Conservation (phyloP, 2,888 invertebrate genomes). For the Watsonalla cultraria region DNA sequence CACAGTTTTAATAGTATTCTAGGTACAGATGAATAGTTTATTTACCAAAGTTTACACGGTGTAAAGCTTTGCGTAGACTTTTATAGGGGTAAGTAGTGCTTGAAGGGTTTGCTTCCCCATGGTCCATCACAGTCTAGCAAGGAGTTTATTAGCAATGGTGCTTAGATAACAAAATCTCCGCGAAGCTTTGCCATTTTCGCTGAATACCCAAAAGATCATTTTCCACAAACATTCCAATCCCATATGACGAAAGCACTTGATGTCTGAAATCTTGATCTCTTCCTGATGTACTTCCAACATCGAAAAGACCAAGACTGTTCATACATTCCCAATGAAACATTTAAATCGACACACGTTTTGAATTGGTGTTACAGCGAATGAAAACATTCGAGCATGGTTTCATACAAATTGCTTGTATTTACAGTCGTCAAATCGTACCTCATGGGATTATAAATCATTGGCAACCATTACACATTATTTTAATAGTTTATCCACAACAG, state of each 20-base stretch:
- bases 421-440: slow-evolving; percentile 29
- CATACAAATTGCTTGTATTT: slow-evolving; percentile 39
- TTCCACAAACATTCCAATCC: slow-evolving; percentile 14
- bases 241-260: slow-evolving; percentile 12
- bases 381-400: slow-evolving; percentile 35
- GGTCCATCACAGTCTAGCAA: slow-evolving; percentile 50
- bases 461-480: slow-evolving; percentile 42
- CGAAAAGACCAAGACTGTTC: background rate
- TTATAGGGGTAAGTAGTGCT: slow-evolving; percentile 54
- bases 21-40: slow-evolving; percentile 27
- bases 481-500: slow-evolving; percentile 28
- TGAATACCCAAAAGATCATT: slow-evolving; percentile 25
- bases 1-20: slow-evolving; percentile 30
- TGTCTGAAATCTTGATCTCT: background rate
- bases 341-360: background rate
- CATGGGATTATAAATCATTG: slow-evolving; percentile 35
- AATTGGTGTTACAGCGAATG: background rate
- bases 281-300: background rate
- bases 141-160: slow-evolving; percentile 47
- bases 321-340: background rate
- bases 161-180: slow-evolving; percentile 48
- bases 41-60: slow-evolving; percentile 27
- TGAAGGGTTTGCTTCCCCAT: slow-evolving; percentile 54
- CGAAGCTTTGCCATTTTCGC: slow-evolving; percentile 57
- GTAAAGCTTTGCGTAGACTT: slow-evolving; percentile 68